Percentiles rank a stretch among this genome's conserved stretches.
These are phyloP conservation scores for Eulemur rufifrons DNA, from an alignment of 2,113 vertebrate species.

Conservation along the genomic window DNA sequence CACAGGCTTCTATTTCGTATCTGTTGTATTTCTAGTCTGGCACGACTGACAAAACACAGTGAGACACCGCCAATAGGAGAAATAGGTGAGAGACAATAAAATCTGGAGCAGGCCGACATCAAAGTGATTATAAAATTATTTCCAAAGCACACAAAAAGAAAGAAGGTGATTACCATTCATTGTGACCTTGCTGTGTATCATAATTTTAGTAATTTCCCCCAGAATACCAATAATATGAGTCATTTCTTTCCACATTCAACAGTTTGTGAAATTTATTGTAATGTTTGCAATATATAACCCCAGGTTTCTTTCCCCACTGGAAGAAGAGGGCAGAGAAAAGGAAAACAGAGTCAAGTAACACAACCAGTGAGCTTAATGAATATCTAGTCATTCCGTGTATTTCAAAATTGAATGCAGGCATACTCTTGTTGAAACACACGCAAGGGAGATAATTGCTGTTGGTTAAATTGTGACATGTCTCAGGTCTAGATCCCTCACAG, in stretches of 20 bases:
- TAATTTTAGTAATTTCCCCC: constrained; percentile 6
- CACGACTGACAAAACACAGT: constrained; percentile 28
- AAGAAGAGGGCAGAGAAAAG: neutral
- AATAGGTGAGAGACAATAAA: constrained; percentile 24
- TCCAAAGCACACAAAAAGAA: constrained; percentile 25
- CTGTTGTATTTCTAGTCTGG: constrained; percentile 32
- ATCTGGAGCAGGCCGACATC: neutral
- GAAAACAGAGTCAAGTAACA: neutral
- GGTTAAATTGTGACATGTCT: neutral
- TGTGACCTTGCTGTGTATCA: neutral
- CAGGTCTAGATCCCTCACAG: neutral
- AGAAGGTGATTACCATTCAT: neutral
- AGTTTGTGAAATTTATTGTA: constrained; percentile 15
- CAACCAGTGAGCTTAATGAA: neutral
- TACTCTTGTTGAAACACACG: neutral
- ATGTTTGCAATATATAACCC: neutral
- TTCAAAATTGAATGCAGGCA: neutral
- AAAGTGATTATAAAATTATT: constrained; percentile 50
- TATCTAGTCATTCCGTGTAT: neutral
- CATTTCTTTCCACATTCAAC: neutral
- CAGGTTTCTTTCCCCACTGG: neutral
- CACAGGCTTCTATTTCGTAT: constrained; percentile 55
- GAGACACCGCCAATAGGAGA: constrained; percentile 1
- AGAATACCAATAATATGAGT: constrained; percentile 35
- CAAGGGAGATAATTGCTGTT: neutral